These are phyloP conservation scores for Aphaenogaster rudis DNA, from an alignment of 1,140 invertebrate species.

Conservation along the genomic window DNA sequence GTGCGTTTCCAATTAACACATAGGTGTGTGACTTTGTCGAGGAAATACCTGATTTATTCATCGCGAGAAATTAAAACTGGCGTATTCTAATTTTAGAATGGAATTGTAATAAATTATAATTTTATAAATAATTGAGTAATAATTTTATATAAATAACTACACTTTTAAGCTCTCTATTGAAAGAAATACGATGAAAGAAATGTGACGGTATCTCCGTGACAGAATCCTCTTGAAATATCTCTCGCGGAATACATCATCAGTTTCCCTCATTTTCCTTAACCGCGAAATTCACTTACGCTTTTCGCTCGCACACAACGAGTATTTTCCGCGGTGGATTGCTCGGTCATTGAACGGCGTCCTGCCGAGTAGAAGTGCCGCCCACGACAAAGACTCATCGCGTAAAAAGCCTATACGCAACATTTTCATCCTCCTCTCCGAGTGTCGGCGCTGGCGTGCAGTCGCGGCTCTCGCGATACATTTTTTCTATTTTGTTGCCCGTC, in stretches of 20 bases:
- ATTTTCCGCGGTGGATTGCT: constrained; percentile 47
- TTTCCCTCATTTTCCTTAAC: constrained; percentile 36
- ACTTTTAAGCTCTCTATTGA: background rate
- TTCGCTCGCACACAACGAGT: background rate
- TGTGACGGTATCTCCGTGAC: background rate
- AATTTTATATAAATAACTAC: background rate
- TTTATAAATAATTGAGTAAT: background rate
- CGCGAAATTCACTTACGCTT: constrained; percentile 42
- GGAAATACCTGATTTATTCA: background rate
- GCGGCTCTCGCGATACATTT: constrained; percentile 51
- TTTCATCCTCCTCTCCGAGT: constrained; percentile 47
- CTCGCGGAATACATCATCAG: background rate
- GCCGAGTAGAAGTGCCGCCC: constrained; percentile 48
- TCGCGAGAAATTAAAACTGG: background rate
- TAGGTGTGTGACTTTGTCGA: constrained; percentile 10
- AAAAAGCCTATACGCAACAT: constrained; percentile 71
- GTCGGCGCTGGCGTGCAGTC: background rate
- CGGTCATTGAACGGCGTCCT: constrained; percentile 64
- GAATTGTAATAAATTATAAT: background rate
- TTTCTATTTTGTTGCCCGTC: constrained; percentile 40
- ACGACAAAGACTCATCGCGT: constrained; percentile 61
- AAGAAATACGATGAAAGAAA: background rate
- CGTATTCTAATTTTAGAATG: background rate
- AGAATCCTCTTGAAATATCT: background rate
- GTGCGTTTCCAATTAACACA: constrained; percentile 73